Conservation (phyloP, 2,888 invertebrate species). For the Hirtodrosophila alboralis region DNA sequence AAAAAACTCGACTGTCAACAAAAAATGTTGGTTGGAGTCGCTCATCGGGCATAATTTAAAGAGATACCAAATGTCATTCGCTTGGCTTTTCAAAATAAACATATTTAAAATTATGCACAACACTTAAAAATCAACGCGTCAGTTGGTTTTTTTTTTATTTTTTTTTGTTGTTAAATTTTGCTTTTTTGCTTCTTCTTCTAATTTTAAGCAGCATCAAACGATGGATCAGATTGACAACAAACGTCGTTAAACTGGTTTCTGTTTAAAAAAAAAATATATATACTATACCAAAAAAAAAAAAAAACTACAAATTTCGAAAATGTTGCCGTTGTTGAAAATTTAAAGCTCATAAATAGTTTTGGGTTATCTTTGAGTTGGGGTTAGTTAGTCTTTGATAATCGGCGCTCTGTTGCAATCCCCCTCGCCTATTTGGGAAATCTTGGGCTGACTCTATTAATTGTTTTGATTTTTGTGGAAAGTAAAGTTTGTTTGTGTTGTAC, state of each 20-base stretch:
- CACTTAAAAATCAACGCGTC: constrained; percentile 78
- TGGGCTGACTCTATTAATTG: constrained; percentile 16
- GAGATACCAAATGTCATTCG: constrained; percentile 70
- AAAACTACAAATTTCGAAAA: constrained; percentile 67
- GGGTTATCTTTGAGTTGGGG: constrained; percentile 42
- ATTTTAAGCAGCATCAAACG: constrained; percentile 37
- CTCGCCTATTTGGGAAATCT: constrained; percentile 48
- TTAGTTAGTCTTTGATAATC: constrained; percentile 60
- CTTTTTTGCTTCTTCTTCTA: constrained; percentile 4
- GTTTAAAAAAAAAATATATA: constrained; percentile 21
- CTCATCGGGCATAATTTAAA: constrained; percentile 66
- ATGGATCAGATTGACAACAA: constrained; percentile 73
- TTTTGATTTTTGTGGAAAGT: constrained; percentile 54
- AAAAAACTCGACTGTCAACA: constrained; percentile 61
- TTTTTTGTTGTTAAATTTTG: constrained; percentile 12
- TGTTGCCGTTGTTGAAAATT: constrained; percentile 59
- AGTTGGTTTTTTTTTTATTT: constrained; percentile 48
- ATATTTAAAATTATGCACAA: constrained; percentile 79
- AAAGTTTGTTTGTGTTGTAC: constrained; percentile 49
- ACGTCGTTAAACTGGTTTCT: constrained; percentile 69
- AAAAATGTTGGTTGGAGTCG: constrained; percentile 33
- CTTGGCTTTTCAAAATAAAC: constrained; percentile 50
- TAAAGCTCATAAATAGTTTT: constrained; percentile 72
- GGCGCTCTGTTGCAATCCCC: constrained; percentile 58
- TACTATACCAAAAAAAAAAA: too few relatives aligned